These are phyloP conservation scores for Gavia stellata DNA, from an alignment of 2,113 vertebrate genomes.

Conservation along the genomic window DNA sequence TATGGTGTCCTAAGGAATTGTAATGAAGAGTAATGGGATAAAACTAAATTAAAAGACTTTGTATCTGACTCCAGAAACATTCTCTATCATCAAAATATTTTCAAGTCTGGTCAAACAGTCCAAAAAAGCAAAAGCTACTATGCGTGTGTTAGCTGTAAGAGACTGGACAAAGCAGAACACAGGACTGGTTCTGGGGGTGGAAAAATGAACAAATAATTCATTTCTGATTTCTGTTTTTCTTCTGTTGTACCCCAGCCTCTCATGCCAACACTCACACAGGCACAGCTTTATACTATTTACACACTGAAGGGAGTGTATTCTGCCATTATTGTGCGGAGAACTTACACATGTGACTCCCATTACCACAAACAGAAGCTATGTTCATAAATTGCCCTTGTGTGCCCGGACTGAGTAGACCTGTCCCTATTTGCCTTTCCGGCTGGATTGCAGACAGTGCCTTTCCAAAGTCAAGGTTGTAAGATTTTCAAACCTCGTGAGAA, in stretches of 20 bases:
- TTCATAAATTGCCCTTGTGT: background rate
- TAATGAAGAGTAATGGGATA: background rate
- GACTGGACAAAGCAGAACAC: background rate
- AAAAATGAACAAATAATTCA: constrained; percentile 21
- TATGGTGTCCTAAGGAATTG: background rate
- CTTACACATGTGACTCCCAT: background rate
- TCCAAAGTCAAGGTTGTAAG: background rate
- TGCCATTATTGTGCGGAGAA: background rate
- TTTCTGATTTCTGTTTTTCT: constrained; percentile 42
- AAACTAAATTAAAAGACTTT: background rate
- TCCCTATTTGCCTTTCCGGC: background rate
- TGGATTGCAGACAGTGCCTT: background rate
- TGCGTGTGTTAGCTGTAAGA: background rate
- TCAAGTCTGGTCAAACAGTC: background rate
- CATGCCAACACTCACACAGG: constrained; percentile 36
- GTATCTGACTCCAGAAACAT: background rate
- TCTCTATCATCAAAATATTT: background rate
- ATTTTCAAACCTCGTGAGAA: background rate
- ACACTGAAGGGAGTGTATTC: constrained; percentile 39
- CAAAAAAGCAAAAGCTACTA: background rate
- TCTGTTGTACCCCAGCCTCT: background rate
- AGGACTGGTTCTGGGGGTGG: background rate
- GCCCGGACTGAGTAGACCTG: background rate
- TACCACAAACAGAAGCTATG: background rate
- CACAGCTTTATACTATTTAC: constrained; percentile 34